Base-by-base conservation (phyloP, 2,888 invertebrate species). In the Polydrusus pterygomalis region DNA sequence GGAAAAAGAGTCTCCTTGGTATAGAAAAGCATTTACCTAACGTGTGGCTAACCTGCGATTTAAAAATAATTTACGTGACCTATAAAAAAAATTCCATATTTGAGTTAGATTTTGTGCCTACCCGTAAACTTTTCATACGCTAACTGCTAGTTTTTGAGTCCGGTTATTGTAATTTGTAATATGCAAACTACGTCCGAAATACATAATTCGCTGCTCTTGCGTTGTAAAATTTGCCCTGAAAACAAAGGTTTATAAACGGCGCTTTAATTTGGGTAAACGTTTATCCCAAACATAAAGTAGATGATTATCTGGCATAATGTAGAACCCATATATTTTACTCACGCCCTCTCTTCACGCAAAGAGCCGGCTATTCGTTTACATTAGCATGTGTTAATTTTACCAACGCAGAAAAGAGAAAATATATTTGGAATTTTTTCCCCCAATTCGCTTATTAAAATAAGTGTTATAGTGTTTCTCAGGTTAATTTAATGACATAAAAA, bases 231-330 rank as follows among this genome's bases (percentile, higher is more conserved):
- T 64, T 64, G 64, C 64, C 64, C 47, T 60, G 58, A 60, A 58
- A 60, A 60, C 58, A 65, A 56, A 65, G 43, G 45, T 65, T 72
- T 83, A 84, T 84, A 84, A 84, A 85, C 84, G 82, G 83, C 82
- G 80, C 81, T 85, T 85, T 86, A 86, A 86, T 86, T 86, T 85
- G 85, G 85, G 83, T 84, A 85, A 86, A 83, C 86, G 85, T 85
- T 86, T 86, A 86, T 85, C 84, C 77, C 86, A 85, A 83, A 85
- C 86, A 86, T 86, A 86, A 86, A 86, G 83, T 86, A 86, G 86
- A 86, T 86, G 82, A 83, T 85, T 86, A 86, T 86, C 86, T 85
- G 84, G 82, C 85, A 82, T 82, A 82, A 82, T 83, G 81, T 83
- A 82, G 83, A 83, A 83, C 84, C 83, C 84, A 80, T 83, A 83